phyloP scores from a whole-genome alignment of 2,797 vertebrate species.

The Sorex maritimensis region DNA sequence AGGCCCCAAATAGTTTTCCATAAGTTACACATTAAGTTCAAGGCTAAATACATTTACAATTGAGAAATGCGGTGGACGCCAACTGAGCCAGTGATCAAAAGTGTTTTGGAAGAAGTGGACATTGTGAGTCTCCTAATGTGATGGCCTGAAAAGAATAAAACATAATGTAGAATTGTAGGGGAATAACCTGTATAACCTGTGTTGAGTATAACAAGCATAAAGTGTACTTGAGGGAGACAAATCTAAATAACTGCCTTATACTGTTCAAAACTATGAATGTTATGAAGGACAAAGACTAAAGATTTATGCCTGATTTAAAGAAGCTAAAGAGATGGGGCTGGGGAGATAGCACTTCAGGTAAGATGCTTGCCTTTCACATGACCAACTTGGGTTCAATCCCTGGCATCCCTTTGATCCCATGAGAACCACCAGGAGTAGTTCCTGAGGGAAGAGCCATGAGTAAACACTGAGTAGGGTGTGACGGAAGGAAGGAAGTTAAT shows the following conservation, averaged over 20 bases:
- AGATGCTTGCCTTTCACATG: too few relatives aligned
- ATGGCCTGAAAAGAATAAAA: neutral
- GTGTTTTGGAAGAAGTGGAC: neutral
- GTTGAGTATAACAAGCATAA: neutral
- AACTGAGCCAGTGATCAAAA: neutral
- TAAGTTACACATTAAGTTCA: neutral
- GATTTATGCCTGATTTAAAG: neutral
- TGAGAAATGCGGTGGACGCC: slow-evolving; percentile 13
- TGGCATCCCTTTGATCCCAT: too few relatives aligned
- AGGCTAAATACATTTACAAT: slow-evolving; percentile 19
- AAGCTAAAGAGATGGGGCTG: neutral
- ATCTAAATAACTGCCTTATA: neutral
- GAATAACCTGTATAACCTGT: too few relatives aligned
- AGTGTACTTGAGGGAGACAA: neutral
- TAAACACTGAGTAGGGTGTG: neutral
- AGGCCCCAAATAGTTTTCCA: slow-evolving; percentile 31
- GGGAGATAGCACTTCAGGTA: too few relatives aligned
- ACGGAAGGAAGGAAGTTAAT: neutral
- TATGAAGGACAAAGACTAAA: neutral
- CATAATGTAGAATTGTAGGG: neutral
- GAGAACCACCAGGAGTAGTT: too few relatives aligned
- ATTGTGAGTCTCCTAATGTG: neutral
- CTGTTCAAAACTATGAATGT: neutral
- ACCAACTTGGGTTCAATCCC: too few relatives aligned
- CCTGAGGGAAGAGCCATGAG: too few relatives aligned